Conservation (phyloP, 2,797 vertebrate species). For the Remorina albescens region DNA sequence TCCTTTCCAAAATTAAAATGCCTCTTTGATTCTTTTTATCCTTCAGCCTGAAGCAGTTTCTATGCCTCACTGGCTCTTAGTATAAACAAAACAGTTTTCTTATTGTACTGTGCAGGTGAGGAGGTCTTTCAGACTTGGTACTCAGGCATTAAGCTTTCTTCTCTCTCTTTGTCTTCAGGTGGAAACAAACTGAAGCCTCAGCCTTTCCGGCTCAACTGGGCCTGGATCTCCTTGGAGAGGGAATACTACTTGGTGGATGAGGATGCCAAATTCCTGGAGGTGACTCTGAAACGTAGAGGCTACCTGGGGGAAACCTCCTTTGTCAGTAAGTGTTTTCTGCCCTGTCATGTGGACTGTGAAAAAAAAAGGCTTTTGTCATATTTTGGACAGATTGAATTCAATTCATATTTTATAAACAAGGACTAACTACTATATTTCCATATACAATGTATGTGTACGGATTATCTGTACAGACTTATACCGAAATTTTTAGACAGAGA, state of each 20-base stretch:
- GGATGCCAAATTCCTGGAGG: slow-evolving; percentile 87
- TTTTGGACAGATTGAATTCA: not conserved
- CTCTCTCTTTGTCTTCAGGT: slow-evolving; percentile 70
- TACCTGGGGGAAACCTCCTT: slow-evolving; percentile 90
- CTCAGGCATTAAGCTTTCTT: slow-evolving; percentile 30
- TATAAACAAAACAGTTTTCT: slow-evolving; percentile 45
- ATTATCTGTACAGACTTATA: not conserved
- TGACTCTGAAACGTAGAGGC: slow-evolving; percentile 87
- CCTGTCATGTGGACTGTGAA: not conserved
- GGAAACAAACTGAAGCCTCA: slow-evolving; percentile 88
- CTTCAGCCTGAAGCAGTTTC: slow-evolving; percentile 41
- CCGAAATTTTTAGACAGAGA: not conserved
- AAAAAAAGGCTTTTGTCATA: not conserved
- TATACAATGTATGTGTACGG: not conserved
- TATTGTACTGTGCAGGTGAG: slow-evolving; percentile 13
- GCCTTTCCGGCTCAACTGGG: slow-evolving; percentile 89
- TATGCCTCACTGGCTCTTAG: slow-evolving; percentile 44
- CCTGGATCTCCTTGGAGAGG: slow-evolving; percentile 92
- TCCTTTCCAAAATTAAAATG: slow-evolving; percentile 62
- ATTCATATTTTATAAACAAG: not conserved
- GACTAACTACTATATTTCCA: not conserved
- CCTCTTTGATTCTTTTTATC: slow-evolving; percentile 54
- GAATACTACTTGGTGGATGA: slow-evolving; percentile 88
- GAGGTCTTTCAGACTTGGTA: slow-evolving; percentile 29
- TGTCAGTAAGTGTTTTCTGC: slow-evolving; percentile 85